Base-by-base conservation (phyloP, 37 sponge, comb jelly and placozoan species). In the Oopsacas minuta region DNA sequence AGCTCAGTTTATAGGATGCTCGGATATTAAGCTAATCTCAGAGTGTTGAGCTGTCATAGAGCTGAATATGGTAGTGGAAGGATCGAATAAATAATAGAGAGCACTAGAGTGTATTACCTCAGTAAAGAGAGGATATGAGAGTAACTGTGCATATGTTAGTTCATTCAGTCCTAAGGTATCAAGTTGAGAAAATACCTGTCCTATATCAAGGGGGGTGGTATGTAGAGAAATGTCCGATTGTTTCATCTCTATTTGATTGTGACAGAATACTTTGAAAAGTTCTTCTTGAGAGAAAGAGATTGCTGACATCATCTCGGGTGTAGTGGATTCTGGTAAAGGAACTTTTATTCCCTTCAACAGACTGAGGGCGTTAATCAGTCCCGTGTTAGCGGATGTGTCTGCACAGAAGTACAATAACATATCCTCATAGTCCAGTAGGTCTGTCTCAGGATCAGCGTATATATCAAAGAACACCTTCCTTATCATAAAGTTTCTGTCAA, bases 351-450 rank as follows among this genome's bases (percentile, higher is more conserved):
- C 30, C 28, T 61, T 61, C 1, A 61, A 3, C 17, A 61, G 75
- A n/a, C 75, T 61, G 32, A 61, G 7, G 28, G 75, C 75, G 75
- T 25, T 61, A 5, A 61, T 3, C 28, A 61, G 75, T 20, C 75
- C 75, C 75, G 75, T n/a, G 75, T 10, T 61, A 12, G 75, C 32
- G 28, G 75, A 61, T 5, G 75, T 12, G 17, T 61, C 75, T 5
- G 75, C 75, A 61, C 75, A 61, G 75, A 61, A 61, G 75, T 61
- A 61, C 28, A 61, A 34, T 34, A 61, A 12, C 75, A 61, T 61
- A 12, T 61, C 75, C 75, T 61, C 75, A 12, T 61, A 61, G 75
- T 61, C 75, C 75, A 61, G 75, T 34, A 61, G 30, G 75, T n/a
- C 75, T 12, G 75, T 61, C 5, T 25, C 22, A 3, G 75, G 75